Evolutionary conservation across 1,140 invertebrate genomes (phyloP).

Genomic region (Saxidomus purpurata): DNA sequence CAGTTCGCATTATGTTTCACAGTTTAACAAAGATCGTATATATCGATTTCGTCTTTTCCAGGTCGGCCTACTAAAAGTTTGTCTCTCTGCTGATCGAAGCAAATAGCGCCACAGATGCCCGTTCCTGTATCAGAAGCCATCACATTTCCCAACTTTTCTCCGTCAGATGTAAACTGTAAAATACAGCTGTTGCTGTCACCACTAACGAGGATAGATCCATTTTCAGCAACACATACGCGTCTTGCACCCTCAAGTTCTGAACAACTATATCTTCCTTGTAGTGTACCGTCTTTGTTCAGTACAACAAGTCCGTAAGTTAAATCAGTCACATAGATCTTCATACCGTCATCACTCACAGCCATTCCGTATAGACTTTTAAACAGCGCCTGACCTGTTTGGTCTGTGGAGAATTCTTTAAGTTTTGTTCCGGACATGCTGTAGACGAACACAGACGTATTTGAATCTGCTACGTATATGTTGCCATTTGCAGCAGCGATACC

Average conservation of each 20-base stretch:
- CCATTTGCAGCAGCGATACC: background rate
- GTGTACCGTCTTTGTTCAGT: background rate
- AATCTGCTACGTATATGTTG: background rate
- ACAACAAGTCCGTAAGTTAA: background rate
- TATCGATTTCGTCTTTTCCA: background rate
- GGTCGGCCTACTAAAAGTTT: background rate
- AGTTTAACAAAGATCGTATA: background rate
- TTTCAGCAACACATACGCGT: background rate
- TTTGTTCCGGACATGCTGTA: background rate
- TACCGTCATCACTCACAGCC: background rate
- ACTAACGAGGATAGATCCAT: background rate
- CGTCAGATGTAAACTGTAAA: background rate
- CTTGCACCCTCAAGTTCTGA: background rate
- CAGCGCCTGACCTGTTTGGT: background rate
- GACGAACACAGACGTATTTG: background rate
- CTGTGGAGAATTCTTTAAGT: background rate
- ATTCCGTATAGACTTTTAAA: background rate
- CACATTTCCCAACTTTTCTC: background rate
- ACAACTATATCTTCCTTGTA: background rate
- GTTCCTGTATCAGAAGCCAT: background rate
- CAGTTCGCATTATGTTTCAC: too few relatives aligned
- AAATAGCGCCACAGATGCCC: background rate
- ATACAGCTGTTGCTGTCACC: background rate
- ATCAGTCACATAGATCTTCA: background rate
- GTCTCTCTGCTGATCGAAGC: background rate